These are phyloP conservation scores for Geotrypetes seraphini DNA, from an alignment of 2,797 vertebrate species.

Conservation along the genomic window DNA sequence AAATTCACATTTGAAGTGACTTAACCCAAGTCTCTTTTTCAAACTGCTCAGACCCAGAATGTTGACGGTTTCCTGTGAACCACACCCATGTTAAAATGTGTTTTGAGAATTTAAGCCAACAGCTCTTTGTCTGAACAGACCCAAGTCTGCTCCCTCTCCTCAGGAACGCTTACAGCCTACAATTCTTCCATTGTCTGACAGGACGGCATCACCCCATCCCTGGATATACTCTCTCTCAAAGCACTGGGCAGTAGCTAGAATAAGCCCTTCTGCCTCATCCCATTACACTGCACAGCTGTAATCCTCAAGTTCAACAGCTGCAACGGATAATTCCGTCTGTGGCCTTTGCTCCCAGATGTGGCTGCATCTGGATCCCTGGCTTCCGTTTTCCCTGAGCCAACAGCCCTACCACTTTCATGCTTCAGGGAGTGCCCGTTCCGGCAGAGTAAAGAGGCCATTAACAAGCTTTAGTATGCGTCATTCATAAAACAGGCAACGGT, in stretches of 20 bases:
- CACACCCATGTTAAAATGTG: background rate
- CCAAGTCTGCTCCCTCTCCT: background rate
- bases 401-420: no score
- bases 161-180: background rate
- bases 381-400: no score
- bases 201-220: background rate
- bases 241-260: background rate
- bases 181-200: constrained; percentile 4
- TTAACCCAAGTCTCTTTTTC: no score
- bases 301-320: no score
- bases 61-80: background rate
- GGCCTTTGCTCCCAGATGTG: background rate
- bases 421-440: no score
- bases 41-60: background rate
- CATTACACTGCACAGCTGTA: no score
- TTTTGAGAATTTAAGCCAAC: background rate
- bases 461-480: no score
- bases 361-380: background rate
- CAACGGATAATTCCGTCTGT: background rate
- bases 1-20: no score
- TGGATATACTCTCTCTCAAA: background rate
- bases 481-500: no score
- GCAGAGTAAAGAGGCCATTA: no score
- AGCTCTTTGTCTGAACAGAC: background rate
- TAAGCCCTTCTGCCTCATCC: background rate